These are phyloP conservation scores for Xiphophorus birchmanni DNA, from an alignment of 2,797 vertebrate species.

Conservation along the genomic window DNA sequence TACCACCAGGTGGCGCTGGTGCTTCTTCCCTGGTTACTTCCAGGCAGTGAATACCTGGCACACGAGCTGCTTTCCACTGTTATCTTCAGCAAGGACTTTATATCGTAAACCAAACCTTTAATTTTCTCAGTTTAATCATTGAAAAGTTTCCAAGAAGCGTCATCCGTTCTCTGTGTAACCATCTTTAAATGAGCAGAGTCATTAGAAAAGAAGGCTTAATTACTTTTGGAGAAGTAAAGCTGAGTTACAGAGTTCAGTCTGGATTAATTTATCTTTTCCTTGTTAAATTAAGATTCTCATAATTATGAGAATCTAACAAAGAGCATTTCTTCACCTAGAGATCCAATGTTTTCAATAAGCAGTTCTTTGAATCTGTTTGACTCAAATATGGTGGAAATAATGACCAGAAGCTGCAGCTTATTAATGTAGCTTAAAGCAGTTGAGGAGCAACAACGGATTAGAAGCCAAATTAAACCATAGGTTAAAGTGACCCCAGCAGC, in stretches of 20 bases:
- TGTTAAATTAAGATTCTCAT: background rate
- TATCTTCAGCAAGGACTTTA: slow-evolving; percentile 89
- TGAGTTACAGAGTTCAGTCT: background rate
- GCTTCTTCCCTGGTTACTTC: slow-evolving; percentile 88
- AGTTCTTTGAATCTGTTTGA: background rate
- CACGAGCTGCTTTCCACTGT: slow-evolving; percentile 86
- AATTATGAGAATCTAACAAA: background rate
- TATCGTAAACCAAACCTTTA: slow-evolving; percentile 84
- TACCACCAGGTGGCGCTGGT: slow-evolving; percentile 88
- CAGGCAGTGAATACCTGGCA: slow-evolving; percentile 91
- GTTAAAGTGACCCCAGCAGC: background rate
- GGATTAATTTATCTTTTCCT: background rate
- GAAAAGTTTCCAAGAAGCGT: background rate
- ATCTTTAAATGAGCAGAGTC: background rate
- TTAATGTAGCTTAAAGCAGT: background rate
- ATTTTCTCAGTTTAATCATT: background rate
- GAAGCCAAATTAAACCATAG: background rate
- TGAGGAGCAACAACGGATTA: background rate
- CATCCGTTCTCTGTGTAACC: background rate
- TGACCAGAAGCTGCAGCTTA: background rate
- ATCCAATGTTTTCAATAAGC: background rate
- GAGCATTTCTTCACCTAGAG: background rate
- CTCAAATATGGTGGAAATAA: background rate
- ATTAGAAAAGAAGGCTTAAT: background rate
- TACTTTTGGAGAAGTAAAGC: background rate